Percentiles rank a stretch among this genome's conserved stretches.
These are phyloP conservation scores for Phorcus lineatus DNA, from an alignment of 2,888 invertebrate species.

Conservation along the genomic window DNA sequence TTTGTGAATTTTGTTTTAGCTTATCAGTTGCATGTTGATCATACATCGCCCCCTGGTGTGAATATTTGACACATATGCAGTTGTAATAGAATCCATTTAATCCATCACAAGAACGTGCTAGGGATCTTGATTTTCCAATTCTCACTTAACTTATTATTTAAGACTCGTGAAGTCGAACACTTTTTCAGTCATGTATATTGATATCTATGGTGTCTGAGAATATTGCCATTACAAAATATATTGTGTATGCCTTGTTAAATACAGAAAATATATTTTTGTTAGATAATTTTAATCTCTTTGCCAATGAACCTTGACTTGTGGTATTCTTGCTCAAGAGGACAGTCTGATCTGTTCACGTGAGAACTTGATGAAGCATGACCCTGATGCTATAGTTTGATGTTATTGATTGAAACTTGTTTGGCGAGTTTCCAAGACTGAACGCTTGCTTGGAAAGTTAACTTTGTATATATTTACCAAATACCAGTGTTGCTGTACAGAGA, in stretches of 20 bases:
- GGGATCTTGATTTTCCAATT: too few relatives aligned
- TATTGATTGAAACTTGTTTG: slow-evolving; percentile 14
- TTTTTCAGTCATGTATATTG: too few relatives aligned
- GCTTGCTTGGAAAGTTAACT: slow-evolving; percentile 22
- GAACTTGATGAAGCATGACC: neutral
- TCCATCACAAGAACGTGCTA: too few relatives aligned
- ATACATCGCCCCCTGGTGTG: too few relatives aligned
- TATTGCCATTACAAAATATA: neutral
- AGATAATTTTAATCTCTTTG: slow-evolving; percentile 3
- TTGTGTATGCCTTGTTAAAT: slow-evolving; percentile 15
- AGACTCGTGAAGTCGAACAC: too few relatives aligned
- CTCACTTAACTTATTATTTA: too few relatives aligned
- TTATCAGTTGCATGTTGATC: too few relatives aligned
- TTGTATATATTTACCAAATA: slow-evolving; percentile 15
- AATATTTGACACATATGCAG: too few relatives aligned
- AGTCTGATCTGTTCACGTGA: neutral
- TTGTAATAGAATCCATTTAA: too few relatives aligned
- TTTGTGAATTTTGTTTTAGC: too few relatives aligned
- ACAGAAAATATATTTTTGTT: slow-evolving; percentile 10
- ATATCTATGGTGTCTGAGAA: too few relatives aligned
- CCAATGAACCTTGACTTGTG: slow-evolving; percentile 14
- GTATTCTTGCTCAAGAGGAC: slow-evolving; percentile 10
- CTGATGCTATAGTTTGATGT: neutral
- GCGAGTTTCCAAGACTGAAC: slow-evolving; percentile 12
- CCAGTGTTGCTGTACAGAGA: slow-evolving; percentile 10